Evolutionary conservation across 2,113 vertebrate species (phyloP).

Genomic region (Ploceus nigricollis): DNA sequence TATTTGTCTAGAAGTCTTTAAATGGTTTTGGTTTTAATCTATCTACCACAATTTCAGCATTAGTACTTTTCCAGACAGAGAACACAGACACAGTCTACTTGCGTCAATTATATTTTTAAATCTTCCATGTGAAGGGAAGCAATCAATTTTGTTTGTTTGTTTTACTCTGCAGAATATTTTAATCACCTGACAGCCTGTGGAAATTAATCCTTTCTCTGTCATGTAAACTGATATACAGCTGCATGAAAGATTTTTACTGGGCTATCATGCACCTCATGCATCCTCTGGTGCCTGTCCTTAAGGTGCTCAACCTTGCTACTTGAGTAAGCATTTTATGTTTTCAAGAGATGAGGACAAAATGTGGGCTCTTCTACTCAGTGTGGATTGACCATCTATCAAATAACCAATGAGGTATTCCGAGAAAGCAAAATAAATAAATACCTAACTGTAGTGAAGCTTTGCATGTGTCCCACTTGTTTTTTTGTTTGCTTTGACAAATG

Average conservation of each 20-base stretch:
- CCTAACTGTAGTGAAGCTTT: neutral
- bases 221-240: neutral
- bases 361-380: neutral
- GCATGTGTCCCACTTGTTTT: neutral
- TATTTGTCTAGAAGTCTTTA: neutral
- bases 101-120: neutral
- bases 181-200: neutral
- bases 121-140: neutral
- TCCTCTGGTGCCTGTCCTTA: neutral
- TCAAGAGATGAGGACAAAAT: neutral
- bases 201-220: neutral
- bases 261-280: neutral
- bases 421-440: neutral
- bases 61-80: neutral
- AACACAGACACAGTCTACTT: neutral
- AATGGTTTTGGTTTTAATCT: neutral
- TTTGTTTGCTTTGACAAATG: neutral
- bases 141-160: neutral
- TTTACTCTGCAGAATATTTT: neutral
- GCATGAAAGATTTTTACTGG: neutral
- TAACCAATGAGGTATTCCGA: neutral
- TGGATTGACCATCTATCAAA: neutral
- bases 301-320: neutral
- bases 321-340: neutral
- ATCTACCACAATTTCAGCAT: neutral